Percentiles rank a stretch among this genome's conserved stretches.
phyloP scores from a whole-genome alignment of 2,888 invertebrate species.

The Eupithecia exiguata region DNA sequence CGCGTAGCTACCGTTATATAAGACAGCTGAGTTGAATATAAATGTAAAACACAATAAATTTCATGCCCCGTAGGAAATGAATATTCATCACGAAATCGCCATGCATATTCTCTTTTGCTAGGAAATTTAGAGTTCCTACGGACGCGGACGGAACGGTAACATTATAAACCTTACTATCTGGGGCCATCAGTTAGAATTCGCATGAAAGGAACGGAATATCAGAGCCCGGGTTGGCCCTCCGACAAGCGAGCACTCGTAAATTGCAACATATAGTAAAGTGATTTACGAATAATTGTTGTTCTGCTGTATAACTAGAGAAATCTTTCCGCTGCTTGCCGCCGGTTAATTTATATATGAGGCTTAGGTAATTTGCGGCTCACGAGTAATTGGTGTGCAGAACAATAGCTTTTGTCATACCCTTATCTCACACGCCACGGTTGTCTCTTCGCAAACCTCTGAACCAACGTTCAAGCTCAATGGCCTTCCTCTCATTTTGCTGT shows the following conservation, averaged over 20 bases:
- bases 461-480: conserved; percentile 66
- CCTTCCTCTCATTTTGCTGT: conserved; percentile 65
- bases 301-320: conserved; percentile 84
- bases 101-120: conserved; percentile 83
- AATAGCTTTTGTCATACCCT: conserved; percentile 83
- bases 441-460: conserved; percentile 66
- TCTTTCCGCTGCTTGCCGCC: conserved; percentile 84
- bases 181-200: conserved; percentile 67
- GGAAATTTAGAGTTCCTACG: conserved; percentile 75
- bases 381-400: conserved; percentile 83
- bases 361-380: conserved; percentile 83
- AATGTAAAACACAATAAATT: conserved; percentile 85
- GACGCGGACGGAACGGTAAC: conserved; percentile 49
- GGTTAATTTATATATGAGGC: conserved; percentile 84
- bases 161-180: conserved; percentile 70
- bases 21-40: conserved; percentile 83
- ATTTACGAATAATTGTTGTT: conserved; percentile 85
- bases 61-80: conserved; percentile 85
- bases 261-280: conserved; percentile 85
- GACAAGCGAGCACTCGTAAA: conserved; percentile 76
- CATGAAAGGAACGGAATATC: conserved; percentile 51
- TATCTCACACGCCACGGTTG: conserved; percentile 77
- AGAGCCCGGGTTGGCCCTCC: conserved; percentile 70
- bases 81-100: conserved; percentile 85
- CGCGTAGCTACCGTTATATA: conserved; percentile 83